A percentile compares a stretch with the other conserved stretches of the same genome.
These are phyloP conservation scores for Athripsodes cinereus DNA, from an alignment of 2,888 invertebrate species.

Conservation along the genomic window DNA sequence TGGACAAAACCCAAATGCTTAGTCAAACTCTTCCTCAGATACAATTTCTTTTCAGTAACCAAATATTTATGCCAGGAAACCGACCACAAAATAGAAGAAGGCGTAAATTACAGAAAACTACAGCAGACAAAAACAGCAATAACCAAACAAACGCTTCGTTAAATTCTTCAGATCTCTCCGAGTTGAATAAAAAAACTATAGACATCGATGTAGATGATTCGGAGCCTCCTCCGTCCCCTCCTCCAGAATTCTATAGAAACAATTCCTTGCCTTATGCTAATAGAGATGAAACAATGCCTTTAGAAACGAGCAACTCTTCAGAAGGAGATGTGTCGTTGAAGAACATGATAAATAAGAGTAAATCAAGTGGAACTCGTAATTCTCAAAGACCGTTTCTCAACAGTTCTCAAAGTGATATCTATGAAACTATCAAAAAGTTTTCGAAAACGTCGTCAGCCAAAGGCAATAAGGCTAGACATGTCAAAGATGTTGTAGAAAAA, in stretches of 20 bases:
- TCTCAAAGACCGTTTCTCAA: not conserved
- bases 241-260: slow-evolving; percentile 40
- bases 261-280: slow-evolving; percentile 39
- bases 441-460: not conserved
- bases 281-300: slow-evolving; percentile 21
- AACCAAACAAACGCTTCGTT: slow-evolving; percentile 2
- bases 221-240: slow-evolving; percentile 32
- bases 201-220: slow-evolving; percentile 35
- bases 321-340: not conserved
- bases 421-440: not conserved
- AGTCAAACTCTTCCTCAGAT: slow-evolving; percentile 36
- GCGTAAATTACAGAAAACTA: slow-evolving; percentile 35
- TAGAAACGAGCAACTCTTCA: not conserved
- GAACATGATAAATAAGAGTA: not conserved
- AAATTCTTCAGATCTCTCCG: slow-evolving; percentile 26
- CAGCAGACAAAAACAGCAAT: slow-evolving; percentile 18
- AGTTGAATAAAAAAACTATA: slow-evolving; percentile 10
- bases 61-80: slow-evolving; percentile 46
- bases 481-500: slow-evolving; percentile 45
- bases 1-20: not conserved
- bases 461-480: slow-evolving; percentile 12
- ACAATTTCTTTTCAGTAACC: slow-evolving; percentile 48
- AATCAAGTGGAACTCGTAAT: not conserved
- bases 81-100: slow-evolving; percentile 34
- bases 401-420: not conserved